These are phyloP conservation scores for Scotopteryx bipunctaria DNA, from an alignment of 2,888 invertebrate genomes.

Conservation along the genomic window DNA sequence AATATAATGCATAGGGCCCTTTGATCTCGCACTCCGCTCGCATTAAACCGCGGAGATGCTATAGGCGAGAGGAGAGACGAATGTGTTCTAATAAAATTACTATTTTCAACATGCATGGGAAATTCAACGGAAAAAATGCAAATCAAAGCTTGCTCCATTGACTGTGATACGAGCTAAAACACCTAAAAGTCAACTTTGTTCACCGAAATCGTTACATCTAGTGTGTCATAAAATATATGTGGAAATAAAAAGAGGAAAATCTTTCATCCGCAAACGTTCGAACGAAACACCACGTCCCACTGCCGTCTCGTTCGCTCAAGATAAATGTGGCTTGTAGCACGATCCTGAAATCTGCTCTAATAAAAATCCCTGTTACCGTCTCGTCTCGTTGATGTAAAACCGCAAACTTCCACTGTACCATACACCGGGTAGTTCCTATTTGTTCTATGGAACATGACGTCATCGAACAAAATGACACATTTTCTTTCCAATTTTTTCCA, in stretches of 20 bases:
- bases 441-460: too few species aligned
- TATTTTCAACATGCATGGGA: slow-evolving; percentile 21
- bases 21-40: slow-evolving; percentile 78
- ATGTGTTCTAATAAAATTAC: slow-evolving; percentile 41
- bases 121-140: slow-evolving; percentile 11
- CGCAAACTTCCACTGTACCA: slow-evolving; percentile 25
- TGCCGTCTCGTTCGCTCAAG: slow-evolving; percentile 48
- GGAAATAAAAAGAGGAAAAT: slow-evolving; percentile 74
- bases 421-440: too few species aligned
- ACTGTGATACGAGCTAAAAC: slow-evolving; percentile 39
- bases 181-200: slow-evolving; percentile 52
- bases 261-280: slow-evolving; percentile 73
- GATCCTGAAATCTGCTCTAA: slow-evolving; percentile 67
- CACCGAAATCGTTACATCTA: slow-evolving; percentile 53
- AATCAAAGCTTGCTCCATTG: slow-evolving; percentile 28
- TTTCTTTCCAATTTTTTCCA: too few species aligned
- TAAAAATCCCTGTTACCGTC: slow-evolving; percentile 56
- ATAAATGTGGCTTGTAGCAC: slow-evolving; percentile 72
- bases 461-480: too few species aligned
- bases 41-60: slow-evolving; percentile 71
- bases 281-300: slow-evolving; percentile 62
- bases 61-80: slow-evolving; percentile 48
- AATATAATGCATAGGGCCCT: slow-evolving; percentile 81
- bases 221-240: slow-evolving; percentile 75
- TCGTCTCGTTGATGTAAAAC: slow-evolving; percentile 40